Base-by-base conservation (phyloP, 2,113 vertebrate species). In the Leiothrix lutea region DNA sequence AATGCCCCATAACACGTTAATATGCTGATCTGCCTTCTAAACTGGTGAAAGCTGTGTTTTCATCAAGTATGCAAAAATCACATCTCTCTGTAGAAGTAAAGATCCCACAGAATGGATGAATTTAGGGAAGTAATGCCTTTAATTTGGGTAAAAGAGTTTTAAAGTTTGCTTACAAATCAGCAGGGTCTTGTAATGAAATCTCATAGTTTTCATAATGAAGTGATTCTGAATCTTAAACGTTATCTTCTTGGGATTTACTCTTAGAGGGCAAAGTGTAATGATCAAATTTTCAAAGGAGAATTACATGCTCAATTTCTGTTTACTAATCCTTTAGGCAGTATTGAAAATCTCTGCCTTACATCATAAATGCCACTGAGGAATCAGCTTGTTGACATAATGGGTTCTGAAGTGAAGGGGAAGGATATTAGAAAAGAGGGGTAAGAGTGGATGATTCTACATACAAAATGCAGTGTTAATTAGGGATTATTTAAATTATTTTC, bases 241-340 rank as follows among this genome's bases (percentile, higher is more conserved):
- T 67, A 48, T 88, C 18, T 84, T 64, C 48, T 35, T 89, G 57
- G 77, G 86, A 84, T 89, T 89, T 92, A 79, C 65, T 84, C 65
- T 92, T 87, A 65, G 14, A 89, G 57, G 44, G 72, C 18, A 89
- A 91, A 95, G 53, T 84, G 36, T 61, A 79, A 94, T 48, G 71
- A 78, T 61, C 17, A 11, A 74, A 67, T 91, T 84, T 95, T 81
- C 89, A 87, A 91, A 94, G 70, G 45, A 65, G 83, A 85, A 75
- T 85, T 87, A 72, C 54, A 61, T 71, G 31, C 31, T 81, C 17
- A 65, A 21, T 69, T 95, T 91, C 80, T 91, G 36, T 75, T 89
- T 87, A 64, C 53, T 60, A 81, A 71, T 89, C 73, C 77, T 91
- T 88, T 78, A 91, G 56, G 44, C 40, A 60, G 24, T 56, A 74